Conservation (phyloP, 2,113 vertebrate species). For the Amia ocellicauda region DNA sequence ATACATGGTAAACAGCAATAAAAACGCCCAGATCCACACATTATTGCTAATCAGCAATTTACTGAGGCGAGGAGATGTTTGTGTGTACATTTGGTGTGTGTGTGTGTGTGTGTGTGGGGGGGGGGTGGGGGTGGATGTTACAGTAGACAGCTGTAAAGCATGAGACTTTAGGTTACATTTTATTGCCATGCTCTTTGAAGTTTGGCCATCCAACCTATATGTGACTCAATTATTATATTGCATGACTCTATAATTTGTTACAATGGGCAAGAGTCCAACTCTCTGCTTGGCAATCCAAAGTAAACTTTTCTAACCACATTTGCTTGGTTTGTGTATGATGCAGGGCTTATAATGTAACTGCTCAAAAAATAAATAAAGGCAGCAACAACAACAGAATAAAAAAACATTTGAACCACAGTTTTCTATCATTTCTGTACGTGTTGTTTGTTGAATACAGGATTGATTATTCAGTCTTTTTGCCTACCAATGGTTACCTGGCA, state of each 20-base stretch:
- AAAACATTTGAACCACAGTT: too few species aligned
- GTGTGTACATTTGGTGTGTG: too few species aligned
- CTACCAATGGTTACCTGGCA: too few species aligned
- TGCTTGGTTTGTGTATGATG: background rate
- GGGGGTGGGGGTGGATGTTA: background rate
- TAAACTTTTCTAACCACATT: conserved; percentile 4
- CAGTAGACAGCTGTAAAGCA: conserved; percentile 5
- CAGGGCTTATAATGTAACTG: too few species aligned
- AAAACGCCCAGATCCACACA: conserved; percentile 6
- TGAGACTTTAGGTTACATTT: conserved; percentile 4
- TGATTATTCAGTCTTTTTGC: too few species aligned
- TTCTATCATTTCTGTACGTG: too few species aligned
- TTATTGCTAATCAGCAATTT: conserved; percentile 6
- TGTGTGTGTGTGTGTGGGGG: too few species aligned
- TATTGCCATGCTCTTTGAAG: conserved; percentile 14
- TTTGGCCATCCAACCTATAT: conserved; percentile 18
- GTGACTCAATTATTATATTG: conserved; percentile 26
- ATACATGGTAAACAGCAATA: conserved; percentile 6
- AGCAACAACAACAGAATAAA: too few species aligned
- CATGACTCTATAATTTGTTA: conserved; percentile 18
- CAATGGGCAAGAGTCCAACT: conserved; percentile 11
- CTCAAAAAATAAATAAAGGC: too few species aligned
- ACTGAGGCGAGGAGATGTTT: too few species aligned
- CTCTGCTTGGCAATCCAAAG: conserved; percentile 6
- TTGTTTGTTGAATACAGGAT: too few species aligned